Evolutionary conservation across 2,888 invertebrate species (phyloP).

Genomic region (Hoplodrina blanda): DNA sequence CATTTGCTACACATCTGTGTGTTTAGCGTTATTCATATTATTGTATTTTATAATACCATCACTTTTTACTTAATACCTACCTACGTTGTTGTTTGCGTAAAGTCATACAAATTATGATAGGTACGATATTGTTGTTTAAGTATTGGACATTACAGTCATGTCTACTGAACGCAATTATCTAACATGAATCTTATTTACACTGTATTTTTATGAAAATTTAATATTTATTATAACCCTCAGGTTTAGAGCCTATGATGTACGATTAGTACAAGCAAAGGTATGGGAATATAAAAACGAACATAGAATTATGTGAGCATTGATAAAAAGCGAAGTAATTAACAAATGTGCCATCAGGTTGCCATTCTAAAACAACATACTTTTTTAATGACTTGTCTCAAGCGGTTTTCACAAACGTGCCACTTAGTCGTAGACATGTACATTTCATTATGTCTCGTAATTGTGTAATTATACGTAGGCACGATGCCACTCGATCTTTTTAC

Average conservation of each 20-base stretch:
- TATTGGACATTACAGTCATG: no score
- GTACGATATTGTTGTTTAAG: no score
- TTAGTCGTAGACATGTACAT: conserved; percentile 25
- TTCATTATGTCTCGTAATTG: conserved; percentile 39
- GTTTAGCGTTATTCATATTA: conserved; percentile 18
- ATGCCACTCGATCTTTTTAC: conserved; percentile 60
- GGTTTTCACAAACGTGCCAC: conserved; percentile 22
- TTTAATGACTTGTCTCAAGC: conserved; percentile 25
- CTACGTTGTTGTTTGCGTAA: not conserved
- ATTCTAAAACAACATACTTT: conserved; percentile 28
- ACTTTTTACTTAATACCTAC: conserved; percentile 2
- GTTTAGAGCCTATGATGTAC: no score
- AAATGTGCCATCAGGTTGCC: conserved; percentile 10
- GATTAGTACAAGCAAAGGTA: not conserved
- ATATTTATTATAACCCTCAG: no score
- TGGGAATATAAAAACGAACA: not conserved
- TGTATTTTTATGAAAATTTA: no score
- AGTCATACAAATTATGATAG: not conserved
- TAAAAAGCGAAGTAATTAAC: conserved; percentile 15
- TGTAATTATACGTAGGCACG: conserved; percentile 51
- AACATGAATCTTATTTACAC: no score
- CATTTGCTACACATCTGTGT: conserved; percentile 37
- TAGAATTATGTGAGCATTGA: not conserved
- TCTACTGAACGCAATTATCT: no score
- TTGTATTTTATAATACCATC: conserved; percentile 12